Evolutionary conservation across 2,888 invertebrate genomes (phyloP).

Genomic region (Piscicola geometra): DNA sequence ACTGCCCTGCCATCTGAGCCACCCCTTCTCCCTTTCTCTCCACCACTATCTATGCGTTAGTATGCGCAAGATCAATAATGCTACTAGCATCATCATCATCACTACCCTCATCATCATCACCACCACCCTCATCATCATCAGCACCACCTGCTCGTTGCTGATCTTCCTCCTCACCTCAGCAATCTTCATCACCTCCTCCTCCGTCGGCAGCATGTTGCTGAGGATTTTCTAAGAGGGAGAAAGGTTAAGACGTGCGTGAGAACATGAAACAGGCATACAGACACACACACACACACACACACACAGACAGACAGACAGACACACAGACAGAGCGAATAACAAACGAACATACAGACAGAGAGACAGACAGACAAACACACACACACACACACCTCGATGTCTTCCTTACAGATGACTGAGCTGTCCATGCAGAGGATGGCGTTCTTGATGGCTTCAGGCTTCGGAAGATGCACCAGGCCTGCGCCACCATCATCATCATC

Average conservation of each 20-base stretch:
- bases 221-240: not conserved
- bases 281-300: not conserved
- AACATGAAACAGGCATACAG: not conserved
- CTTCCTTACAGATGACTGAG: constrained; percentile 93
- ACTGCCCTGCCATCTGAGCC: constrained; percentile 76
- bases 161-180: not conserved
- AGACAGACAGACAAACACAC: not conserved
- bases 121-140: not conserved
- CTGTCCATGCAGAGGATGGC: constrained; percentile 96
- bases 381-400: constrained; percentile 70
- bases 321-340: not conserved
- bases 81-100: too few relatives aligned
- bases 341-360: not conserved
- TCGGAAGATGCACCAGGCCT: constrained; percentile 65
- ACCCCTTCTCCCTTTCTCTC: constrained; percentile 92
- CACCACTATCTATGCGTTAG: constrained; percentile 76
- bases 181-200: constrained; percentile 1
- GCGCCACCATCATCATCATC: constrained; percentile 10
- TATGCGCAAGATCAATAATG: too few relatives aligned
- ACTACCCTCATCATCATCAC: too few relatives aligned
- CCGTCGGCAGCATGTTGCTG: constrained; percentile 14
- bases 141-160: not conserved
- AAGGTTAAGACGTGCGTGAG: not conserved
- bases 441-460: constrained; percentile 93
- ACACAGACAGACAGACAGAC: not conserved